Conservation (phyloP, 2,888 invertebrate genomes). For the Cyclophora albipunctata region DNA sequence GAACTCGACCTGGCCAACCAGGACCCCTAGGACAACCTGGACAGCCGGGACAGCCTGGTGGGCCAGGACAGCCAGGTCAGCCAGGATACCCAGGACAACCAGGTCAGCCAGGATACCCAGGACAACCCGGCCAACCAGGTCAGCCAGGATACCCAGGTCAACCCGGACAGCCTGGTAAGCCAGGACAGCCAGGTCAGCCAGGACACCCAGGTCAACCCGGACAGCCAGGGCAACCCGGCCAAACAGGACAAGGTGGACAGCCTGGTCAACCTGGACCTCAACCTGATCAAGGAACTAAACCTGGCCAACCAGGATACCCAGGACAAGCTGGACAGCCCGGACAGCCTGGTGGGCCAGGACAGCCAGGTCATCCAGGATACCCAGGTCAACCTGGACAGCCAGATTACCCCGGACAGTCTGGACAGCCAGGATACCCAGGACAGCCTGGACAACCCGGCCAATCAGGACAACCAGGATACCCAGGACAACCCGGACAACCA, state of each 20-base stretch:
- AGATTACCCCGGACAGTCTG: not conserved
- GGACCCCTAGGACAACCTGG: conserved; percentile 10
- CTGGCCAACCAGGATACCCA: conserved; percentile 19
- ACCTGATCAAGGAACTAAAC: conserved; percentile 14
- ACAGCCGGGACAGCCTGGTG: conserved; percentile 19
- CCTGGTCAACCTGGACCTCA: conserved; percentile 14
- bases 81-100: conserved; percentile 24
- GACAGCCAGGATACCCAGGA: too few relatives aligned
- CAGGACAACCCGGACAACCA: conserved; percentile 5
- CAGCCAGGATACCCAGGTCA: conserved; percentile 17
- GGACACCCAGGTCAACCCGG: conserved; percentile 64
- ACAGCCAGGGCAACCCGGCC: conserved; percentile 23
- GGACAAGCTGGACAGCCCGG: conserved; percentile 18
- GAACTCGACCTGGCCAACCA: conserved; percentile 16
- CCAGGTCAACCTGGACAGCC: conserved; percentile 25
- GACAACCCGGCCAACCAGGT: conserved; percentile 18
- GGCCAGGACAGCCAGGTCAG: conserved; percentile 60
- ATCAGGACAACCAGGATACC: too few relatives aligned
- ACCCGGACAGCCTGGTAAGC: conserved; percentile 14
- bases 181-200: conserved; percentile 28
- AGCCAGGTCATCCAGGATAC: conserved; percentile 6
- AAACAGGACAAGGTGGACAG: conserved; percentile 8
- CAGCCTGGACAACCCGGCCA: too few relatives aligned
- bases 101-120: conserved; percentile 26
- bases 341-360: conserved; percentile 15